These are phyloP conservation scores for Drosophila pallidifrons DNA, from an alignment of 1,140 invertebrate genomes.

Conservation along the genomic window DNA sequence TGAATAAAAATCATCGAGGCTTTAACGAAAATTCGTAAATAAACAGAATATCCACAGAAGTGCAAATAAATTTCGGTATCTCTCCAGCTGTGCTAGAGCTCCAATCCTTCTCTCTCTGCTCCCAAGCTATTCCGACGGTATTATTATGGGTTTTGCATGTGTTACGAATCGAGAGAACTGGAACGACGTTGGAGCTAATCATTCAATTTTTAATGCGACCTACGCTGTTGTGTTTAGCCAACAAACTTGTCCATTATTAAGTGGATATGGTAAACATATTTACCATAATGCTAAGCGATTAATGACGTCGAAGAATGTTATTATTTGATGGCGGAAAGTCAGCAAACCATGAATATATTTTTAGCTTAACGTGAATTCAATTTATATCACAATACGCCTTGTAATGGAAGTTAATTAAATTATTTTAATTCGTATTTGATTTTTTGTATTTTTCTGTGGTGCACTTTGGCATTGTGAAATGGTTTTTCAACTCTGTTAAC, in stretches of 20 bases:
- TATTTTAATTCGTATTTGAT: neutral
- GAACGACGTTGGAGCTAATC: slow-evolving; percentile 34
- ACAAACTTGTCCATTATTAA: slow-evolving; percentile 45
- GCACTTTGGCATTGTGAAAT: neutral
- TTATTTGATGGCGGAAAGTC: neutral
- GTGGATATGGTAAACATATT: slow-evolving; percentile 39
- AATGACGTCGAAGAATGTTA: slow-evolving; percentile 4
- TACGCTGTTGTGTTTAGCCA: slow-evolving; percentile 26
- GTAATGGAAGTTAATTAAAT: neutral
- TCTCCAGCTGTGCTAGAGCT: slow-evolving; percentile 47
- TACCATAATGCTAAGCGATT: neutral
- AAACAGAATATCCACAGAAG: slow-evolving; percentile 78
- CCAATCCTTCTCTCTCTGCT: neutral
- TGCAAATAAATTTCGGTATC: slow-evolving; percentile 69
- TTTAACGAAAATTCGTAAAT: slow-evolving; percentile 73
- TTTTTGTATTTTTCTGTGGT: neutral
- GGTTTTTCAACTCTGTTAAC: neutral
- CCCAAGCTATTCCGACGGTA: neutral
- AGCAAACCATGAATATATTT: neutral
- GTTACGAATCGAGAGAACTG: neutral
- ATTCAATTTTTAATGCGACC: slow-evolving; percentile 52
- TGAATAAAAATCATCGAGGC: slow-evolving; percentile 61
- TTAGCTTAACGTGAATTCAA: neutral
- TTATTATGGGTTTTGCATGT: slow-evolving; percentile 5
- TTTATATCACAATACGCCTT: neutral